Conservation (phyloP, 2,797 vertebrate species). For the Apodemus agrarius region DNA sequence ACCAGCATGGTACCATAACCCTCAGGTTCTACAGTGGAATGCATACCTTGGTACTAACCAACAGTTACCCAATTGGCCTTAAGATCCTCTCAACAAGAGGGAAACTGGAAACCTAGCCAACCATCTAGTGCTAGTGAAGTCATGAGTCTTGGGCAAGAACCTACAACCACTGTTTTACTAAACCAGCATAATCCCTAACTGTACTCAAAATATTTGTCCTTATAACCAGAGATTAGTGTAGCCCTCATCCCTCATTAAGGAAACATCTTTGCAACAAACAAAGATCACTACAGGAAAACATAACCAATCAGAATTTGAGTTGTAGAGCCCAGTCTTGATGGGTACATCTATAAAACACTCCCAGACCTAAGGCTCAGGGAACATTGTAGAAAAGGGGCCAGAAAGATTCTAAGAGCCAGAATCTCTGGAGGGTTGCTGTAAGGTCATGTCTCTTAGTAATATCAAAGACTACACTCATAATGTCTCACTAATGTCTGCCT, state of each 20-base stretch:
- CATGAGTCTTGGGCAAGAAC: neutral
- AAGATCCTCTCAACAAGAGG: neutral
- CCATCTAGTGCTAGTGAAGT: neutral
- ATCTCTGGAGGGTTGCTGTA: neutral
- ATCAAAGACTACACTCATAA: neutral
- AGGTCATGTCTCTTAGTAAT: neutral
- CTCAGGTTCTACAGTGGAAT: neutral
- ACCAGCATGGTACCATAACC: too few relatives aligned
- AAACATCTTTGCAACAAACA: neutral
- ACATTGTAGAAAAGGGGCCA: neutral
- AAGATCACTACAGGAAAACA: neutral
- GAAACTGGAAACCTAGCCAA: neutral
- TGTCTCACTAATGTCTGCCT: neutral
- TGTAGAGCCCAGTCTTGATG: neutral
- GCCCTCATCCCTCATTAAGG: neutral
- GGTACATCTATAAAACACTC: neutral
- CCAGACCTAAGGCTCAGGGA: neutral
- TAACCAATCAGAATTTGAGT: neutral
- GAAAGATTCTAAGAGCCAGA: neutral
- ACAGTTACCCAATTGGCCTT: neutral
- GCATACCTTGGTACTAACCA: neutral
- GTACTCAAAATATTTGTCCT: neutral
- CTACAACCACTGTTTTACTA: neutral
- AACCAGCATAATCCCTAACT: neutral
- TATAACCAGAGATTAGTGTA: neutral